These are phyloP conservation scores for Daboia siamensis DNA, from an alignment of 2,113 vertebrate genomes.

Conservation along the genomic window DNA sequence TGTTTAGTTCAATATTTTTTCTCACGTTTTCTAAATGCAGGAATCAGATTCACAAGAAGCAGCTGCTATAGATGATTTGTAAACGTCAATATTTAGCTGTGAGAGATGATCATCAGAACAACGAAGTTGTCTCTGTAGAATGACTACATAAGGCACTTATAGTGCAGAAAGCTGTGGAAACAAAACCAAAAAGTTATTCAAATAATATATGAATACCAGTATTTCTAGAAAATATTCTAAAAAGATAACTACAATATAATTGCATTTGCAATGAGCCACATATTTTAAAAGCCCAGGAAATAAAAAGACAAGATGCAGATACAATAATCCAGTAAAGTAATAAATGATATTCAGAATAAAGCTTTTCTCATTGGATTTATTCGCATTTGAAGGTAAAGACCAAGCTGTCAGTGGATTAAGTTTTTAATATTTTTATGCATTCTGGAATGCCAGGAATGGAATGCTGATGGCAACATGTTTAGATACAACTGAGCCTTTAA, in stretches of 20 bases:
- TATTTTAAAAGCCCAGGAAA: neutral
- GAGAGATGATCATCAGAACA: slow-evolving; percentile 56
- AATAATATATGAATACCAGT: slow-evolving; percentile 10
- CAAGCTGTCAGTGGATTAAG: neutral
- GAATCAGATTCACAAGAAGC: slow-evolving; percentile 61
- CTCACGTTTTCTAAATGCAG: slow-evolving; percentile 52
- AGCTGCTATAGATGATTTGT: slow-evolving; percentile 49
- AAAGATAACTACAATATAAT: neutral
- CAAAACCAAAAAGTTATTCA: slow-evolving; percentile 36
- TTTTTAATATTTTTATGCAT: neutral
- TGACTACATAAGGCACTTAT: slow-evolving; percentile 82
- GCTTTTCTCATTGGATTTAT: neutral
- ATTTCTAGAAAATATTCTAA: neutral
- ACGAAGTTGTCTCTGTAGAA: slow-evolving; percentile 62
- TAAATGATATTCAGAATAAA: neutral
- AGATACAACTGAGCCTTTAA: slow-evolving; percentile 66
- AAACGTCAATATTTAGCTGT: slow-evolving; percentile 65
- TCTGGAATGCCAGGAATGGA: neutral
- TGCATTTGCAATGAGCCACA: neutral
- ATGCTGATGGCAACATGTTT: neutral
- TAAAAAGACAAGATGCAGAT: neutral
- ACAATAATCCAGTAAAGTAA: neutral
- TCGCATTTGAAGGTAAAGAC: neutral
- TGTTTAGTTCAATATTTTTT: slow-evolving; percentile 43
- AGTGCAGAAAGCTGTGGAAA: slow-evolving; percentile 77